phyloP scores from a whole-genome alignment of 2,888 invertebrate genomes.

The Calliopum simillimum region DNA sequence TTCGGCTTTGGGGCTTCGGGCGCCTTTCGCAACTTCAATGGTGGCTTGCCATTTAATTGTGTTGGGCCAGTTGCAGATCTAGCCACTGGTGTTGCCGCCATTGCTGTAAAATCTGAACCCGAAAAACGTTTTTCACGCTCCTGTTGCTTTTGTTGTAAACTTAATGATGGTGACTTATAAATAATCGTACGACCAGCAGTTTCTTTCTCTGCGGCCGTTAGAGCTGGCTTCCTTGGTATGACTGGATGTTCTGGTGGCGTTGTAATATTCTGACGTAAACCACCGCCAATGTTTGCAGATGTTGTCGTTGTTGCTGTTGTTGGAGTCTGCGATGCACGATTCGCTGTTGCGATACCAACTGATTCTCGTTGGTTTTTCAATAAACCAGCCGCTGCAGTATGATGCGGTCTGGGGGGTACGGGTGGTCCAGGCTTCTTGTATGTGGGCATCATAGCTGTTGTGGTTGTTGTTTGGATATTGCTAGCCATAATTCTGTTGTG shows the following conservation, averaged over 20 bases:
- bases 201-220: constrained; percentile 46
- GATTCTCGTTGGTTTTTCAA: constrained; percentile 70
- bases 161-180: constrained; percentile 65
- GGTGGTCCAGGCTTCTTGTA: constrained; percentile 76
- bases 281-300: constrained; percentile 34
- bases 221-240: constrained; percentile 57
- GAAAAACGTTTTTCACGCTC: constrained; percentile 52
- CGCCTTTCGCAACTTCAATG: constrained; percentile 59
- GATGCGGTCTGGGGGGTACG: constrained; percentile 82
- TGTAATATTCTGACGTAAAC: constrained; percentile 3
- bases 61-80: constrained; percentile 20
- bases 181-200: constrained; percentile 63
- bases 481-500: constrained; percentile 45
- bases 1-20: constrained; percentile 60
- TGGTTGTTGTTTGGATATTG: constrained; percentile 47
- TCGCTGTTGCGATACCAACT: constrained; percentile 40
- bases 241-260: constrained; percentile 48
- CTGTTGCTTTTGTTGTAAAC: constrained; percentile 61
- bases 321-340: constrained; percentile 42
- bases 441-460: constrained; percentile 67
- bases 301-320: constrained; percentile 44
- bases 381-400: constrained; percentile 67
- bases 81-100: constrained; percentile 34
- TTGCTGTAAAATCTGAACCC: constrained; percentile 33
- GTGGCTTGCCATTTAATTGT: constrained; percentile 52